Conservation (phyloP, 2,113 vertebrate genomes). For the Epinephelus cyanopodus region DNA sequence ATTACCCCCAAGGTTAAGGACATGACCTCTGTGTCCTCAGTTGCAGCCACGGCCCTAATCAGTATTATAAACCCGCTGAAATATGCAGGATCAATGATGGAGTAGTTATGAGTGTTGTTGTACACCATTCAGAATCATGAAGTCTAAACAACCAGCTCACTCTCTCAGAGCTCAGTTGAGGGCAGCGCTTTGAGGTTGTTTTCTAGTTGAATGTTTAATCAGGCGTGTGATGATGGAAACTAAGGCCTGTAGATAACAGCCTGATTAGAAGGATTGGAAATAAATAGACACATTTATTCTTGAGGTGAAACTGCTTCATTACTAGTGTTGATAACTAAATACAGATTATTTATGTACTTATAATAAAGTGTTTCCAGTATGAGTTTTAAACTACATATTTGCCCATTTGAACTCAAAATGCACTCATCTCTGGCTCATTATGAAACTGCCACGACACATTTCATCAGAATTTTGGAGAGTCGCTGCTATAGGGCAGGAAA, state of each 20-base stretch:
- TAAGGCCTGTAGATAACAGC: not conserved
- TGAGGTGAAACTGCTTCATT: not conserved
- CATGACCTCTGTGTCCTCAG: constrained; percentile 16
- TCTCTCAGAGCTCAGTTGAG: not conserved
- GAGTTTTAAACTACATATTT: not conserved
- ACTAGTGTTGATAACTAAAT: not conserved
- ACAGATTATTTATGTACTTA: not conserved
- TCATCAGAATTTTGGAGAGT: not conserved
- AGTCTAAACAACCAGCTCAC: not conserved
- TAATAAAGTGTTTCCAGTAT: not conserved
- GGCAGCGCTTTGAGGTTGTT: not conserved
- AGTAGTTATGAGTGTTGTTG: constrained; percentile 1
- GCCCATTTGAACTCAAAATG: not conserved
- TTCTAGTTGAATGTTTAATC: not conserved
- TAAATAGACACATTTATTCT: not conserved
- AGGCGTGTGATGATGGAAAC: not conserved
- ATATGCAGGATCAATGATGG: constrained; percentile 1
- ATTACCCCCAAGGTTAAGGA: not conserved
- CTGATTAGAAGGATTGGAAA: not conserved
- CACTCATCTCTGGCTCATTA: not conserved
- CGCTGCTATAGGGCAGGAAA: not conserved
- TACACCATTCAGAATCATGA: not conserved
- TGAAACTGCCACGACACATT: too few relatives aligned
- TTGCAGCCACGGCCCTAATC: not conserved
- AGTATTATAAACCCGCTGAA: not conserved